Conservation (phyloP, 2,113 vertebrate species). For the Colossoma macropomum region DNA sequence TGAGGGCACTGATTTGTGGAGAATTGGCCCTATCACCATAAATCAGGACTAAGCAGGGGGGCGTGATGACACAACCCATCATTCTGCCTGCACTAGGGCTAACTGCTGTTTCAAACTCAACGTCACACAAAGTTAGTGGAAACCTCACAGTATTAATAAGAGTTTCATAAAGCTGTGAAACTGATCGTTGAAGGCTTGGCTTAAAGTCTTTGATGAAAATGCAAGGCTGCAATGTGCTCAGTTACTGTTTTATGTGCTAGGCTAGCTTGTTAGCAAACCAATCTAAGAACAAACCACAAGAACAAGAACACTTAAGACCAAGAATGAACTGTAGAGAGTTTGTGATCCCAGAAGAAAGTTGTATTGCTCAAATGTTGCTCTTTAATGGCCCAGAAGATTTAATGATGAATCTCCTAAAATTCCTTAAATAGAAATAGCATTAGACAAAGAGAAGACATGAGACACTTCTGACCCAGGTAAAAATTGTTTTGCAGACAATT, state of each 20-base stretch:
- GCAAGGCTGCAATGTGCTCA: background rate
- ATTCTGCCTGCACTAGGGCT: slow-evolving; percentile 23
- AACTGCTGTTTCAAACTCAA: slow-evolving; percentile 41
- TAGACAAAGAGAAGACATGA: no score
- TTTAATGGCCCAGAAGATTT: no score
- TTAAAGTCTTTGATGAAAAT: background rate
- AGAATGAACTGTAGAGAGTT: background rate
- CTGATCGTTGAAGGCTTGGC: background rate
- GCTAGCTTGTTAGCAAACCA: background rate
- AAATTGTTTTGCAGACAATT: no score
- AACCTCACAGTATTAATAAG: background rate
- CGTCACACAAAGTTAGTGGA: slow-evolving; percentile 13
- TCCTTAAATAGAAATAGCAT: no score
- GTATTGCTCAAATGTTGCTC: no score
- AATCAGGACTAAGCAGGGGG: slow-evolving; percentile 50
- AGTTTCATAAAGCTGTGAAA: background rate
- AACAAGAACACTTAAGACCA: no score
- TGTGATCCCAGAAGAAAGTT: background rate
- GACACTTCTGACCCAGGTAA: no score
- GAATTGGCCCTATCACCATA: slow-evolving; percentile 56
- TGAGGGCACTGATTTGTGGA: slow-evolving; percentile 51
- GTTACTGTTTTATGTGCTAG: slow-evolving; percentile 15
- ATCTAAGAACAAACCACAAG: no score
- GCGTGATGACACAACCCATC: slow-evolving; percentile 40
- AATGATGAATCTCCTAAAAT: no score